Evolutionary conservation across 2,797 vertebrate genomes (phyloP).

Genomic region (Tragelaphus eurycerus): DNA sequence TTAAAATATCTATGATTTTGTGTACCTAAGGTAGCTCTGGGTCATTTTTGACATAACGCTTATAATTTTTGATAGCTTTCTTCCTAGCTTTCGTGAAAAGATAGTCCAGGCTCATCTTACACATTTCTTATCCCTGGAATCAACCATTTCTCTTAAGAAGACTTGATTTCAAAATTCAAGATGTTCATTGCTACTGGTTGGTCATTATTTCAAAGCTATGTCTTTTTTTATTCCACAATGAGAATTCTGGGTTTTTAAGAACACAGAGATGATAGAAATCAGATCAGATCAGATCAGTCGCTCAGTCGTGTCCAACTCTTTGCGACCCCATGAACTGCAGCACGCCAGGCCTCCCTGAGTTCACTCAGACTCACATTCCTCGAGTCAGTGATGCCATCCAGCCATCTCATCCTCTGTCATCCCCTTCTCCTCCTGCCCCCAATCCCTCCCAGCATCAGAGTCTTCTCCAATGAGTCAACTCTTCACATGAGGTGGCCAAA

Average conservation of each 20-base stretch:
- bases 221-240: neutral
- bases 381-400: too few species aligned
- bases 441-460: too few species aligned
- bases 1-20: neutral
- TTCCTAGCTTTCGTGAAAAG: neutral
- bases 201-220: neutral
- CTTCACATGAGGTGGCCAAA: too few species aligned
- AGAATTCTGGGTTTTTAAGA: slow-evolving; percentile 19
- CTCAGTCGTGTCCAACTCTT: too few species aligned
- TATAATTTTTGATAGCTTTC: neutral
- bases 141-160: neutral
- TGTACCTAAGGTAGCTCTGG: neutral
- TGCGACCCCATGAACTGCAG: too few species aligned
- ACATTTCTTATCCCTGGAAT: neutral
- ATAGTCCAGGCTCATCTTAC: neutral
- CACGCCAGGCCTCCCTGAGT: too few species aligned
- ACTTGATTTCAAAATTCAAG: neutral
- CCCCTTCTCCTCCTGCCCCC: too few species aligned
- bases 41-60: neutral
- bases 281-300: too few species aligned
- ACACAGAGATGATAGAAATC: neutral
- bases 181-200: neutral
- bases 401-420: too few species aligned
- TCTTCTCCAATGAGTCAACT: too few species aligned
- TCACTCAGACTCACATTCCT: too few species aligned